Evolutionary conservation across 2,797 vertebrate genomes (phyloP), one percentile per base, ranked within the genome.

Genomic region (Zonotrichia albicollis): DNA sequence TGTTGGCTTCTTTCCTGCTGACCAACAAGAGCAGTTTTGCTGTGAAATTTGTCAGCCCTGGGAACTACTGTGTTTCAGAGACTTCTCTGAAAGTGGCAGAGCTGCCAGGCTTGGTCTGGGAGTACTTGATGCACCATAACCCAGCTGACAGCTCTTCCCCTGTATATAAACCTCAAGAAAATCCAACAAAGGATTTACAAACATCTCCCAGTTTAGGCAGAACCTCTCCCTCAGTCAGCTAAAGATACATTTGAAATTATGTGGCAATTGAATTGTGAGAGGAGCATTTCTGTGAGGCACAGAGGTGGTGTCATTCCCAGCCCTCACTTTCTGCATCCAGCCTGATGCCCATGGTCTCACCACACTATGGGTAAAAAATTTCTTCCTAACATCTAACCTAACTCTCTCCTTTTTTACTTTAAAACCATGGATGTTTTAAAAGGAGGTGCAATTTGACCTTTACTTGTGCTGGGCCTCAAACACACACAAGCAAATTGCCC

Each of bases 401-500:
- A 48, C 25, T 46, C 2, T 46, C 38, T 83, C 10, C 1, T 51
- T 27, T 64, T 40, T 34, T 19, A 64, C 9, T 64, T 76, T 83
- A 16, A 64, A 83, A 36, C 21, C 5, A 6, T 6, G 7, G 18
- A 22, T 68, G 5, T 60, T 66, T 58, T 23, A 72, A 66, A 72
- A 72, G 15, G 8, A 83, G 25, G 4, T 5, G 7, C 27, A 17
- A 9, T 8, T 5, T 72, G 34, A 21, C 36, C 20, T 78, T 67
- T 23, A 38, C 9, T 50, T 64, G 20, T 73, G 32, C 82, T 67
- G 45, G 29, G 32, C 48, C 32, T 2, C 0, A 23, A 77, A 60
- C 40, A 42, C n/a, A 57, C 14, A 29, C 0, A 1, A 55, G 4
- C 7, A 4, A 38, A 10, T 26, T 67, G 51, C 11, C 38, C 29